These are phyloP conservation scores for Poecilia gillii DNA, from an alignment of 2,797 vertebrate species.

Conservation along the genomic window DNA sequence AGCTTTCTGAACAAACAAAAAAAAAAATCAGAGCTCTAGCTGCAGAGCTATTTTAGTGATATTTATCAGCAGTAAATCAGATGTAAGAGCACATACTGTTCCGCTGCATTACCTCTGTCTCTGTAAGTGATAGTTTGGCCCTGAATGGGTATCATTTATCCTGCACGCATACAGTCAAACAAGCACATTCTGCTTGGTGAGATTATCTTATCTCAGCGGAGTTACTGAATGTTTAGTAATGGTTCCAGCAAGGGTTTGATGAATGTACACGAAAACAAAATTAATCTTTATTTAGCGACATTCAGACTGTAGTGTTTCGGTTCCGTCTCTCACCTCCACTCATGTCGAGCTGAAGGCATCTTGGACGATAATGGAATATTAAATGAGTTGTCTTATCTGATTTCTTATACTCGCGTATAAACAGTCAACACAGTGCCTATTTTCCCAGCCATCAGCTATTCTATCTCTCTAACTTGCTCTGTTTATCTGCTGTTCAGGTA, in stretches of 20 bases:
- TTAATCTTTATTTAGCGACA: slow-evolving; percentile 7
- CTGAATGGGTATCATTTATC: slow-evolving; percentile 14
- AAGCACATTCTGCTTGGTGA: slow-evolving; percentile 19
- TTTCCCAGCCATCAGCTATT: slow-evolving; percentile 4
- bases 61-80: slow-evolving; percentile 46
- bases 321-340: neutral
- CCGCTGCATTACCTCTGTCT: slow-evolving; percentile 10
- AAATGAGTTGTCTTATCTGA: slow-evolving; percentile 12
- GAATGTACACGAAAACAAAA: slow-evolving; percentile 4
- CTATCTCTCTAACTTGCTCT: slow-evolving; percentile 9
- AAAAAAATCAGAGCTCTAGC: slow-evolving; percentile 9
- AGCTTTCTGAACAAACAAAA: slow-evolving; percentile 14
- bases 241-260: slow-evolving; percentile 8
- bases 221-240: slow-evolving; percentile 17
- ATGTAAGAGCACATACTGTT: slow-evolving; percentile 18
- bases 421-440: neutral
- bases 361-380: slow-evolving; percentile 6
- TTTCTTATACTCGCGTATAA: slow-evolving; percentile 10
- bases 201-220: slow-evolving; percentile 16
- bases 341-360: slow-evolving; percentile 1
- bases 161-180: slow-evolving; percentile 11
- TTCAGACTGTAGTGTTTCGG: neutral
- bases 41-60: slow-evolving; percentile 29
- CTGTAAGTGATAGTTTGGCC: slow-evolving; percentile 25
- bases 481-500: slow-evolving; percentile 5